phyloP scores from a whole-genome alignment of 2,888 invertebrate genomes.

The Diachrysia chrysitis region DNA sequence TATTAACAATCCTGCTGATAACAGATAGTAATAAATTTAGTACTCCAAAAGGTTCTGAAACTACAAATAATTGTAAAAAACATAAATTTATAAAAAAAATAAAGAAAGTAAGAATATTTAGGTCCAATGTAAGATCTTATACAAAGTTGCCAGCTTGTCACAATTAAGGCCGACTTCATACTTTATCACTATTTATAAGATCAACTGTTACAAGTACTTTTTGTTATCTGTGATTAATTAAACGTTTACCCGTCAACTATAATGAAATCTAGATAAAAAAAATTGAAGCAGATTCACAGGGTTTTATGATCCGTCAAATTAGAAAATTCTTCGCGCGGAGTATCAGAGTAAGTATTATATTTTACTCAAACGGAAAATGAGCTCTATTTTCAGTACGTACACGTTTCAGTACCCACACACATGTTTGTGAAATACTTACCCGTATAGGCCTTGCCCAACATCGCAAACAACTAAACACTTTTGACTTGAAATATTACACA shows the following conservation, averaged over 20 bases:
- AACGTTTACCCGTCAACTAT: background rate
- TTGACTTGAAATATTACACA: background rate
- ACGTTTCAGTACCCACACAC: too few relatives aligned
- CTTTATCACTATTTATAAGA: too few relatives aligned
- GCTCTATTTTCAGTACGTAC: background rate
- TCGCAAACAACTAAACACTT: background rate
- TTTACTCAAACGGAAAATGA: background rate
- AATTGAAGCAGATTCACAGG: background rate
- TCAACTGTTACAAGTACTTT: too few relatives aligned
- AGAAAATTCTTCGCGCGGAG: background rate
- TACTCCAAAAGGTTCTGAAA: background rate
- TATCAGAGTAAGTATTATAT: background rate
- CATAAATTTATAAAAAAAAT: too few relatives aligned
- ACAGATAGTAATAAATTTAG: background rate
- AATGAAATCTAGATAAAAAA: constrained; percentile 1
- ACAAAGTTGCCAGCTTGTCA: too few relatives aligned
- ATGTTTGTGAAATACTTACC: background rate
- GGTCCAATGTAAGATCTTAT: too few relatives aligned
- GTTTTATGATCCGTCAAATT: constrained; percentile 5
- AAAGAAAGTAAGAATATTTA: too few relatives aligned
- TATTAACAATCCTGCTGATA: constrained; percentile 31
- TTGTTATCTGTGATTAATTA: too few relatives aligned
- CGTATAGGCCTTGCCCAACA: background rate
- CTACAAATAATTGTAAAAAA: too few relatives aligned
- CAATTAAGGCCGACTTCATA: too few relatives aligned